Evolutionary conservation across 2,888 invertebrate genomes (phyloP).

Genomic region (Amiota minor): DNA sequence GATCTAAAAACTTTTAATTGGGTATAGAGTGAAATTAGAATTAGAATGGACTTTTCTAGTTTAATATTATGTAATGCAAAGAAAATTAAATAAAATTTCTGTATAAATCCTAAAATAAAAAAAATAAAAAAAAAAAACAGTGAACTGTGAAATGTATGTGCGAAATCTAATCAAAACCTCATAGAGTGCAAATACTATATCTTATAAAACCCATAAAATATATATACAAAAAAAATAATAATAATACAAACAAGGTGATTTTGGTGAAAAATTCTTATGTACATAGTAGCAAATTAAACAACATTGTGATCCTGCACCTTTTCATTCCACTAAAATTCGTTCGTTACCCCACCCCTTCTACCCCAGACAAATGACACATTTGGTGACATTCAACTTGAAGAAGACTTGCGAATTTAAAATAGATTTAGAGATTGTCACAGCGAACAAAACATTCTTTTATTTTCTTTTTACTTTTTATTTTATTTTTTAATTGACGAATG

Average conservation of each 20-base stretch:
- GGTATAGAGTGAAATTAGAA: not conserved
- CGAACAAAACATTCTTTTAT: not conserved
- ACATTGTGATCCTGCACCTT: not conserved
- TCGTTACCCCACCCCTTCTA: no score
- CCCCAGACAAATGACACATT: conserved; percentile 2
- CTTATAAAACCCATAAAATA: not conserved
- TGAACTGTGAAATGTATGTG: not conserved
- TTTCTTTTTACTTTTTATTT: not conserved
- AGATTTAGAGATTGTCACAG: conserved; percentile 25
- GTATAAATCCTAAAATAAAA: not conserved
- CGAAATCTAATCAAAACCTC: not conserved
- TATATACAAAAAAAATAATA: not conserved
- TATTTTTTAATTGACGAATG: not conserved
- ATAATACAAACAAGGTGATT: not conserved
- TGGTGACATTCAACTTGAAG: conserved; percentile 31
- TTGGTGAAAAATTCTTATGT: not conserved
- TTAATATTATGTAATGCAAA: no score
- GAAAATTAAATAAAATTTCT: not conserved
- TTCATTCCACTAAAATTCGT: not conserved
- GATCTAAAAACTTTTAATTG: not conserved
- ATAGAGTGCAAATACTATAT: not conserved
- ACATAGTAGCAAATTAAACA: not conserved
- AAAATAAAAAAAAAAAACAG: not conserved
- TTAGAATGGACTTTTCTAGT: no score
- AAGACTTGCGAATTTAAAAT: conserved; percentile 14